Conservation (phyloP, 2,888 invertebrate genomes). For the Cerastoderma edule region DNA sequence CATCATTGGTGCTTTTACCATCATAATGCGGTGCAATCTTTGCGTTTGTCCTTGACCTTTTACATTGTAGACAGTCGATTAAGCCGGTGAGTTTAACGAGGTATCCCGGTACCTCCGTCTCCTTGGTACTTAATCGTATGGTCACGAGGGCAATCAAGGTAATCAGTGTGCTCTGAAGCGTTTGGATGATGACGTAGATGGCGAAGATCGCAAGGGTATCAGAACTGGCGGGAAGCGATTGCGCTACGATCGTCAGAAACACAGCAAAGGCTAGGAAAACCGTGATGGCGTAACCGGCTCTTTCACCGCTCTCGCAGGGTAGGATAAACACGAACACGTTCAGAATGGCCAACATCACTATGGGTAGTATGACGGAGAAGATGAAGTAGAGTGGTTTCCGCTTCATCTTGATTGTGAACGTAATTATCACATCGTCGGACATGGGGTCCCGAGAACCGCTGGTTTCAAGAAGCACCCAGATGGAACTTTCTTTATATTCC, state of each 20-base stretch:
- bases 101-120: neutral
- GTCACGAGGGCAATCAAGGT: neutral
- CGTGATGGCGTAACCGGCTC: slow-evolving; percentile 63
- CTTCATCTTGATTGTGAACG: slow-evolving; percentile 56
- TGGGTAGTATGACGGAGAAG: slow-evolving; percentile 62
- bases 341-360: slow-evolving; percentile 61
- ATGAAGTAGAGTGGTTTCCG: slow-evolving; percentile 63
- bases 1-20: neutral
- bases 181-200: slow-evolving; percentile 14
- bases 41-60: neutral
- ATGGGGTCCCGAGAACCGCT: slow-evolving; percentile 23
- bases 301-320: slow-evolving; percentile 64
- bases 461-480: neutral
- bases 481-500: neutral
- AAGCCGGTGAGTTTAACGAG: neutral
- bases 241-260: slow-evolving; percentile 64
- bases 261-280: slow-evolving; percentile 65
- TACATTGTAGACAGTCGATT: neutral
- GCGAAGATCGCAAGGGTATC: slow-evolving; percentile 59
- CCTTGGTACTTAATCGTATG: slow-evolving; percentile 1
- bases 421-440: slow-evolving; percentile 57
- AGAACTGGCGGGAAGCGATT: slow-evolving; percentile 62
- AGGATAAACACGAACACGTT: slow-evolving; percentile 66
- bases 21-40: neutral
- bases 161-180: slow-evolving; percentile 17